These are phyloP conservation scores for Psilopogon haemacephalus DNA, from an alignment of 2,113 vertebrate species.

Conservation along the genomic window DNA sequence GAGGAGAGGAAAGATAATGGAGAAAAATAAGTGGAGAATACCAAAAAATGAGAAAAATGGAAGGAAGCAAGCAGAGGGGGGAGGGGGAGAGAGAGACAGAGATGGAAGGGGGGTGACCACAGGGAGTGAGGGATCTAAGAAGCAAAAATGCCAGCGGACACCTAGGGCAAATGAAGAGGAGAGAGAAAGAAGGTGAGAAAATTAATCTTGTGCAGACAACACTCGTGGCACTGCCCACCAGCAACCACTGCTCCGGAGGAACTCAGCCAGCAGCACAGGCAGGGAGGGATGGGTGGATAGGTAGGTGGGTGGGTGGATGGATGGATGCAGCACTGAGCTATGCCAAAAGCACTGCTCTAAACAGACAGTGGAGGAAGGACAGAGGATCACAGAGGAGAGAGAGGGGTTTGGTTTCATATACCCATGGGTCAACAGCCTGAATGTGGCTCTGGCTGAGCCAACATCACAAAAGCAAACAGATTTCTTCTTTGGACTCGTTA, in stretches of 20 bases:
- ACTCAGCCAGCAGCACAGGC: background rate
- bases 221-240: background rate
- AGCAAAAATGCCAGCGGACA: background rate
- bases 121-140: background rate
- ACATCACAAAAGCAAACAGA: background rate
- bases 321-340: background rate
- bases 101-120: background rate
- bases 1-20: constrained; percentile 64
- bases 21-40: constrained; percentile 50
- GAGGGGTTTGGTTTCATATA: background rate
- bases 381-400: background rate
- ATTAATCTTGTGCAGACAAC: constrained; percentile 37
- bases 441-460: background rate
- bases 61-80: no score
- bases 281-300: background rate
- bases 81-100: no score
- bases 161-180: background rate
- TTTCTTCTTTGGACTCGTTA: background rate
- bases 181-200: constrained; percentile 1
- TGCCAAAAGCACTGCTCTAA: background rate
- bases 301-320: background rate
- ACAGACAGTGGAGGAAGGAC: background rate
- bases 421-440: background rate
- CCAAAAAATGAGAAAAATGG: background rate
- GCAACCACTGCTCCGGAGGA: constrained; percentile 20